phyloP scores from a whole-genome alignment of 2,888 invertebrate species.

The Harpalus rufipes region DNA sequence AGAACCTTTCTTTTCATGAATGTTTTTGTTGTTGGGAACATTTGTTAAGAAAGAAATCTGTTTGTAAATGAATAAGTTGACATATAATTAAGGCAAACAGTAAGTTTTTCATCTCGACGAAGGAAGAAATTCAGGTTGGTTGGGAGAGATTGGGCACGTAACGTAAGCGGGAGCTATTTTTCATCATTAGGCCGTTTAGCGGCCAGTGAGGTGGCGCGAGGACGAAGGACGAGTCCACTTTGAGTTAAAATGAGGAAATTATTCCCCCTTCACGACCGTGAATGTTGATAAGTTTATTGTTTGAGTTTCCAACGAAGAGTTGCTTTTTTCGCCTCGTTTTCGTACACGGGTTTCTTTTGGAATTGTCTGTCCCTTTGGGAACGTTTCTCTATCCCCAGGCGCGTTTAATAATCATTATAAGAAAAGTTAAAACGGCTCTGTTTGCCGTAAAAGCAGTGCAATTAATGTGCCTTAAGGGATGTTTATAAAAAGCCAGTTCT shows the following conservation, averaged over 20 bases:
- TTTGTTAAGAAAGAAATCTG: conserved; percentile 20
- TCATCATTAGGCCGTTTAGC: conserved; percentile 71
- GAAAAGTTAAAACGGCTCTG: conserved; percentile 61
- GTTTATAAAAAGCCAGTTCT: conserved; percentile 50
- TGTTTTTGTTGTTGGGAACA: background rate
- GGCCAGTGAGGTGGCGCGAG: conserved; percentile 58
- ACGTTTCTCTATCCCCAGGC: conserved; percentile 54
- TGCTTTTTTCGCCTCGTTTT: conserved; percentile 59
- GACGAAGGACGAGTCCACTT: conserved; percentile 52
- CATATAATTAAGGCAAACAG: conserved; percentile 32
- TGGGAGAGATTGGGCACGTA: conserved; percentile 66
- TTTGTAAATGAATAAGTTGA: conserved; percentile 33
- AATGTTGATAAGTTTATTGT: conserved; percentile 69
- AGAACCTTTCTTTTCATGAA: too few relatives aligned
- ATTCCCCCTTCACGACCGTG: conserved; percentile 68
- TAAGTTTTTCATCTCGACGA: conserved; percentile 13
- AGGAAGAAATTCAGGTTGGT: background rate
- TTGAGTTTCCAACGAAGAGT: conserved; percentile 57
- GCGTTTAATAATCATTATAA: conserved; percentile 64
- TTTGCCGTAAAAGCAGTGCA: conserved; percentile 59
- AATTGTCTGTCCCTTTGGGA: conserved; percentile 50
- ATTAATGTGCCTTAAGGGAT: conserved; percentile 61
- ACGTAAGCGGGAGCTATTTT: conserved; percentile 69
- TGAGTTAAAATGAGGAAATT: conserved; percentile 69
- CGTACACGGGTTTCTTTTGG: conserved; percentile 55